Percentiles rank a stretch among this genome's conserved stretches.
phyloP scores from a whole-genome alignment of 2,113 vertebrate genomes.

The Thalassoma bifasciatum region DNA sequence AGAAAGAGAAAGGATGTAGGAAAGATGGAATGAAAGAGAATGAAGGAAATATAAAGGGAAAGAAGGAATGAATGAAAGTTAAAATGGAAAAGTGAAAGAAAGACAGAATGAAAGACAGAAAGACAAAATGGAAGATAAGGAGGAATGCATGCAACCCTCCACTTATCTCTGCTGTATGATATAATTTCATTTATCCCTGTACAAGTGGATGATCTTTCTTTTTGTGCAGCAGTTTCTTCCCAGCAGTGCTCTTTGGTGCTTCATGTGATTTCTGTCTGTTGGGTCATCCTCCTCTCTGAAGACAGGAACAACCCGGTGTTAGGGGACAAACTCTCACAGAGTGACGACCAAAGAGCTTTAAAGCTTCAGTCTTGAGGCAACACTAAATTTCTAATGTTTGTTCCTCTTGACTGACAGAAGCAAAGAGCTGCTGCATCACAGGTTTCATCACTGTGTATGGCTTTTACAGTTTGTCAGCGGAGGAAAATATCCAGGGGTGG shows the following conservation, averaged over 20 bases:
- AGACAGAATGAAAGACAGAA: too few species aligned
- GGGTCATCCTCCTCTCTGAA: constrained; percentile 15
- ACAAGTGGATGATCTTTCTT: constrained; percentile 25
- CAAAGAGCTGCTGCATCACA: constrained; percentile 14
- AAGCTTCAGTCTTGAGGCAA: neutral
- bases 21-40: neutral
- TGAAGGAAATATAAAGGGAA: neutral
- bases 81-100: neutral
- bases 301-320: neutral
- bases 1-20: neutral
- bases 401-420: constrained; percentile 17
- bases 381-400: constrained; percentile 9
- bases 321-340: neutral
- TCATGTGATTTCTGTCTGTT: constrained; percentile 17
- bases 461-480: constrained; percentile 4
- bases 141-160: neutral
- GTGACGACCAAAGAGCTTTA: constrained; percentile 12
- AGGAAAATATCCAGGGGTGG: constrained; percentile 2
- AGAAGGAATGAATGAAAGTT: neutral
- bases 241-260: constrained; percentile 15
- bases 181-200: constrained; percentile 9
- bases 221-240: constrained; percentile 6
- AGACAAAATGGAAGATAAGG: neutral
- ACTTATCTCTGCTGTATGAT: neutral
- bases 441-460: constrained; percentile 13